Conservation (phyloP, 2,888 invertebrate genomes). For the Adela reaumurella region DNA sequence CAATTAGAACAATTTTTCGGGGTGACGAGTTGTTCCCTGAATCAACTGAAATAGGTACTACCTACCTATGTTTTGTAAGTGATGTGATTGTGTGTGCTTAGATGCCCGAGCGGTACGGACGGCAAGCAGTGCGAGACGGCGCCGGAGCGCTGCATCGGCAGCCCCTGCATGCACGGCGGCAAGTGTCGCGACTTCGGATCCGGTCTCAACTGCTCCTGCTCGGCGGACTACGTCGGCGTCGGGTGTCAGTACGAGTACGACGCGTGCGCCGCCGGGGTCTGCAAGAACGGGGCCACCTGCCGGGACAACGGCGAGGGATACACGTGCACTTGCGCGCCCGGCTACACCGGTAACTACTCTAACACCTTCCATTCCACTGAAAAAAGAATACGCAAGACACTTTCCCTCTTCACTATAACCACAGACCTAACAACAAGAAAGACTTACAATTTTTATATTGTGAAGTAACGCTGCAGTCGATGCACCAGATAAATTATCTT, state of each 20-base stretch:
- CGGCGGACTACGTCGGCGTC: conserved; percentile 78
- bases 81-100: conserved; percentile 22
- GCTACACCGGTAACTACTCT: conserved; percentile 66
- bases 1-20: too few species aligned
- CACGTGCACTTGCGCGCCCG: conserved; percentile 81
- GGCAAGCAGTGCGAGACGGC: conserved; percentile 97
- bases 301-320: conserved; percentile 82
- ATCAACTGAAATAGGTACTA: too few species aligned
- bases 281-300: conserved; percentile 91
- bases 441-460: too few species aligned
- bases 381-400: too few species aligned
- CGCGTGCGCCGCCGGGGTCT: conserved; percentile 85
- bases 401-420: too few species aligned
- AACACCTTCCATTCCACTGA: too few species aligned
- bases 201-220: conserved; percentile 90
- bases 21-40: too few species aligned
- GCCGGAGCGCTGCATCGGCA: conserved; percentile 90
- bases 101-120: conserved; percentile 91
- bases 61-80: conserved; percentile 1
- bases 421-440: too few species aligned
- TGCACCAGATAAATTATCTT: too few species aligned
- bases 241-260: conserved; percentile 94
- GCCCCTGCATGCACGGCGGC: conserved; percentile 94
- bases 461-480: too few species aligned
- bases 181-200: conserved; percentile 95